phyloP scores from a whole-genome alignment of 2,888 invertebrate species.

The Limnephilus lunatus region DNA sequence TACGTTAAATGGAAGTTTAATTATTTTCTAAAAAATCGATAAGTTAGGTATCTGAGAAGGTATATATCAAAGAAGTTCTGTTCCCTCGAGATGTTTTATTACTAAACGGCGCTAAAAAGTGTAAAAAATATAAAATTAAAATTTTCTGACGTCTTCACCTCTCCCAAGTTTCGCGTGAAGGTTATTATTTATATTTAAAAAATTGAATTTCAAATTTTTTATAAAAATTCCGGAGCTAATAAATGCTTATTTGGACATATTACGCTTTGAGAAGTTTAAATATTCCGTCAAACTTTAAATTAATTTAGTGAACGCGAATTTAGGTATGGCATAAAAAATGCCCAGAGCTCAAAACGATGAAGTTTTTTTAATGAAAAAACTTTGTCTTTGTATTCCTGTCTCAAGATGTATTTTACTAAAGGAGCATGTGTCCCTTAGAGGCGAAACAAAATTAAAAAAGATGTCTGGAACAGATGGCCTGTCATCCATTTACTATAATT shows the following conservation, averaged over 20 bases:
- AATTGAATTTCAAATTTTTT: background rate
- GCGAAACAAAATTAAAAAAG: conserved; percentile 60
- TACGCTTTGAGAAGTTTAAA: background rate
- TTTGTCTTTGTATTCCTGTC: conserved; percentile 56
- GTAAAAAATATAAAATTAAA: background rate
- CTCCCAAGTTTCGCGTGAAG: background rate
- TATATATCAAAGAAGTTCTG: no score
- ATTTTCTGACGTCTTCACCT: background rate
- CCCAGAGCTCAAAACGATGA: conserved; percentile 45
- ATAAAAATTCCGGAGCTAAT: background rate
- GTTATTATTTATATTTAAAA: background rate
- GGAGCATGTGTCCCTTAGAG: conserved; percentile 59
- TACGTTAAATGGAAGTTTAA: no score
- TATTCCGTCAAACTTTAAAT: conserved; percentile 33
- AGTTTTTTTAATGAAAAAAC: conserved; percentile 60
- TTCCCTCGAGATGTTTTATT: no score
- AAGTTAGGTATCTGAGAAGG: no score
- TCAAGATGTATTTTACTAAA: conserved; percentile 45
- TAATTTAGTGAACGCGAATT: conserved; percentile 19
- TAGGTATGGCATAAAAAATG: conserved; percentile 26
- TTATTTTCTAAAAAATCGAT: no score
- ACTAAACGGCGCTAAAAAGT: background rate
- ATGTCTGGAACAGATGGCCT: conserved; percentile 57
- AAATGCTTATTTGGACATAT: background rate
- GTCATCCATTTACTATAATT: conserved; percentile 27